Conservation (phyloP, 2,888 invertebrate species). For the Celastrina argiolus region DNA sequence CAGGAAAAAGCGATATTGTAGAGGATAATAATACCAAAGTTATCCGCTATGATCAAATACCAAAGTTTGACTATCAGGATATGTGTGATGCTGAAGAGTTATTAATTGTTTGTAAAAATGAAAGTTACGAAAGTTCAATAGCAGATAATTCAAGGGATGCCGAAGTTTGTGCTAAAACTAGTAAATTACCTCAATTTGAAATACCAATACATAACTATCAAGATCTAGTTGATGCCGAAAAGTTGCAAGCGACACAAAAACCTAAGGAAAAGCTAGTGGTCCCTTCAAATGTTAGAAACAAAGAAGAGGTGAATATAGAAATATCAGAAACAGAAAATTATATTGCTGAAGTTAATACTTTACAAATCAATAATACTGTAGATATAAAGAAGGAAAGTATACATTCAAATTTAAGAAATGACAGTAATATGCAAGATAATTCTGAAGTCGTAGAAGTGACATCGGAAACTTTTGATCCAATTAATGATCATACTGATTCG, state of each 20-base stretch:
- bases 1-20: background rate
- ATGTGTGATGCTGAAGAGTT: constrained; percentile 34
- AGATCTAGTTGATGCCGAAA: constrained; percentile 48
- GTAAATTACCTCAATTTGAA: constrained; percentile 33
- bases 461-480: background rate
- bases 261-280: background rate
- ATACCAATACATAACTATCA: constrained; percentile 42
- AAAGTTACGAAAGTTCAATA: background rate
- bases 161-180: background rate
- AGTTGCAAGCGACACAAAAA: constrained; percentile 26
- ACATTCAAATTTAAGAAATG: background rate
- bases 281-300: background rate
- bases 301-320: background rate
- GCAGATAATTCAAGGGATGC: background rate
- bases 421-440: background rate
- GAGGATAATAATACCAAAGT: background rate
- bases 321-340: background rate
- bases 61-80: constrained; percentile 30
- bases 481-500: background rate
- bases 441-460: background rate
- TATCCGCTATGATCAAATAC: constrained; percentile 26
- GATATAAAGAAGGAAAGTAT: no score
- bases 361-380: background rate
- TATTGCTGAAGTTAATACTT: background rate
- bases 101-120: constrained; percentile 25